Conservation (phyloP, 2,113 vertebrate genomes). For the Piprites chloris region DNA sequence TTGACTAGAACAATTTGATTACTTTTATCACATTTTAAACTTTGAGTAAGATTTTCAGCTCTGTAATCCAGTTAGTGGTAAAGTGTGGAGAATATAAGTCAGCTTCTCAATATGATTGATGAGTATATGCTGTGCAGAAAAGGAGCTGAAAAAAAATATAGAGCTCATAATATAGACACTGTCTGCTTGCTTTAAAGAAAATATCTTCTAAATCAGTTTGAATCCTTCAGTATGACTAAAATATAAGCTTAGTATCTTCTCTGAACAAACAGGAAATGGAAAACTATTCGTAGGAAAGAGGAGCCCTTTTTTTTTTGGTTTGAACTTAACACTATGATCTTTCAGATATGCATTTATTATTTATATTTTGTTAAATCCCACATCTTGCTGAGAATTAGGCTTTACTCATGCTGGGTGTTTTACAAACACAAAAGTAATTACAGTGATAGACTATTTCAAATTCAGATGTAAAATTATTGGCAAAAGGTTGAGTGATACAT, state of each 20-base stretch:
- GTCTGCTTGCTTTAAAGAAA: slow-evolving; percentile 79
- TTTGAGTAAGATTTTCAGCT: slow-evolving; percentile 90
- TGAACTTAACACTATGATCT: neutral
- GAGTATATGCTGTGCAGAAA: slow-evolving; percentile 75
- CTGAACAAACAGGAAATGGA: slow-evolving; percentile 27
- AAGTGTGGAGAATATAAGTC: slow-evolving; percentile 83
- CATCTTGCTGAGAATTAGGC: neutral
- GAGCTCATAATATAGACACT: slow-evolving; percentile 81
- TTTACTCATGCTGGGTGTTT: neutral
- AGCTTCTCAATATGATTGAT: slow-evolving; percentile 90
- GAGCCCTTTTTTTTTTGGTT: neutral
- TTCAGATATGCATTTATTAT: slow-evolving; percentile 24
- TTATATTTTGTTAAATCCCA: neutral
- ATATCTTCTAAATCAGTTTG: slow-evolving; percentile 69
- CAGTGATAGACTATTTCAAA: neutral
- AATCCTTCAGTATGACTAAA: slow-evolving; percentile 31
- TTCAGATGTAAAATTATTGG: neutral
- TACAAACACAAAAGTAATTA: slow-evolving; percentile 11
- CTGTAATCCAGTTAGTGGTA: slow-evolving; percentile 88
- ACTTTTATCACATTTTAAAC: slow-evolving; percentile 96
- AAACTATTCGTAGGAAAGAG: neutral
- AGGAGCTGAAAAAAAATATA: slow-evolving; percentile 61
- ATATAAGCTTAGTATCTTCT: slow-evolving; percentile 12
- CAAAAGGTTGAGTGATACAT: neutral
- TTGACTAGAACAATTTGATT: slow-evolving; percentile 91